Conservation (phyloP, 2,797 vertebrate species). For the Dendrocincla fuliginosa region DNA sequence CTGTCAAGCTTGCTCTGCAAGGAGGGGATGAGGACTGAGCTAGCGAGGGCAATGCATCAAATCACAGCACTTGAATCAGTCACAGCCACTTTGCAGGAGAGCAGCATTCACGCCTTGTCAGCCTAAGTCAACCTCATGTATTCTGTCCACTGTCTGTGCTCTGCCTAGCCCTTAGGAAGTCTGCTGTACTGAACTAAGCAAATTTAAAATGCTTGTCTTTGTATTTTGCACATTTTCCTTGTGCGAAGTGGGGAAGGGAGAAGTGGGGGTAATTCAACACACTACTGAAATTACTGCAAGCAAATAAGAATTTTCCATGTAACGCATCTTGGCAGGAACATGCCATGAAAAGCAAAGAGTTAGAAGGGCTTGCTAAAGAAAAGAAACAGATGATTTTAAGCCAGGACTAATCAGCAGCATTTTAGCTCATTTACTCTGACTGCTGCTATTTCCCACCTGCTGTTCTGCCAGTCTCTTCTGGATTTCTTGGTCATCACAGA, state of each 20-base stretch:
- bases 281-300: not conserved
- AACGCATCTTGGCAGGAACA: not conserved
- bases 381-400: slow-evolving; percentile 34
- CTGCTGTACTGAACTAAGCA: not conserved
- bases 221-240: not conserved
- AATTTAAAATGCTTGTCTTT: not conserved
- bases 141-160: not conserved
- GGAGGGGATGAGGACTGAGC: not conserved
- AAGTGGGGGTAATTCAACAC: not conserved
- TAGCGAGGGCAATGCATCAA: not conserved
- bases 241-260: not conserved
- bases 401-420: not conserved
- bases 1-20: not conserved
- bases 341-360: not conserved
- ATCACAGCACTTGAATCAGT: not conserved
- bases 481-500: slow-evolving; percentile 92
- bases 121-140: not conserved
- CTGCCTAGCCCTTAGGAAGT: not conserved
- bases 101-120: not conserved
- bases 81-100: not conserved
- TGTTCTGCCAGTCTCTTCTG: slow-evolving; percentile 93
- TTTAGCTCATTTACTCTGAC: slow-evolving; percentile 8
- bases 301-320: not conserved
- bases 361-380: not conserved
- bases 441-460: slow-evolving; percentile 81